These are phyloP conservation scores for Siniperca chuatsi DNA, from an alignment of 2,113 vertebrate genomes.

Conservation along the genomic window DNA sequence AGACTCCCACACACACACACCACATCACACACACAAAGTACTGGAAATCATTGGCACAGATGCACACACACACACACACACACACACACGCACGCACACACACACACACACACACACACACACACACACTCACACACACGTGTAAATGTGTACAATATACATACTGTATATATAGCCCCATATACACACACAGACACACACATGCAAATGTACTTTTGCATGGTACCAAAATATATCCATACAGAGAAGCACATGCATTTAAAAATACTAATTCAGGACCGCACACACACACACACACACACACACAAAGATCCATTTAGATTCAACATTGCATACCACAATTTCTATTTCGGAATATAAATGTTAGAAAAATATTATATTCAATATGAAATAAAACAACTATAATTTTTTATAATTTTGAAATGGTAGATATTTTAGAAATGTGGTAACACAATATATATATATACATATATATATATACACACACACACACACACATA, in stretches of 20 bases:
- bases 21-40: conserved; percentile 23
- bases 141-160: conserved; percentile 43
- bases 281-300: conserved; percentile 27
- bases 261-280: conserved; percentile 34
- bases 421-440: neutral
- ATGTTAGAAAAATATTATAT: neutral
- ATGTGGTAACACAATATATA: no score
- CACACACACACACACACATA: no score
- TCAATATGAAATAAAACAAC: neutral
- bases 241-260: conserved; percentile 2
- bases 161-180: conserved; percentile 2
- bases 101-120: neutral
- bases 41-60: conserved; percentile 54
- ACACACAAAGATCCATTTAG: neutral
- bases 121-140: conserved; percentile 19
- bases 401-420: neutral
- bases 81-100: conserved; percentile 12
- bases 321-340: neutral
- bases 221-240: conserved; percentile 21
- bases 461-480: no score
- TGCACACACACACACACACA: conserved; percentile 3
- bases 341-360: neutral
- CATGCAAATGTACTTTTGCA: conserved; percentile 41
- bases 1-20: conserved; percentile 58
- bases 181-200: conserved; percentile 23